These are phyloP conservation scores for Origma solitaria DNA, from an alignment of 2,113 vertebrate species.

Conservation along the genomic window DNA sequence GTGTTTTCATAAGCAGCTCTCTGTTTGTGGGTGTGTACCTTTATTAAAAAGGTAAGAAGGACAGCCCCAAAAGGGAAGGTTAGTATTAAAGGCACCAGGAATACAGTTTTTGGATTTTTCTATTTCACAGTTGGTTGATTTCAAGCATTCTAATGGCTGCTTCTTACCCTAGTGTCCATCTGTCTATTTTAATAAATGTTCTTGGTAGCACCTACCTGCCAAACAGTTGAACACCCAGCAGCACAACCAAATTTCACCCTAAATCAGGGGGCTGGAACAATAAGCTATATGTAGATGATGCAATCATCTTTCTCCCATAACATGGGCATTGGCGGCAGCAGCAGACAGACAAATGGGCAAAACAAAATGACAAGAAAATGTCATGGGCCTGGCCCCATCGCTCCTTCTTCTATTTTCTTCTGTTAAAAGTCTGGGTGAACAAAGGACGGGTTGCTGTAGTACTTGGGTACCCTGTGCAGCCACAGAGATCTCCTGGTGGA, in stretches of 20 bases:
- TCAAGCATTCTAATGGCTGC: conserved; percentile 57
- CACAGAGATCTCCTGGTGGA: background rate
- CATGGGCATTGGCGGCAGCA: conserved; percentile 34
- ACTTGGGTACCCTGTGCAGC: background rate
- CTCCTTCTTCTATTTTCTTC: background rate
- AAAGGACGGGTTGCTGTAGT: background rate
- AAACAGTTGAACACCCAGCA: background rate
- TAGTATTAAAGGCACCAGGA: conserved; percentile 23
- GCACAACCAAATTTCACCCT: conserved; percentile 16
- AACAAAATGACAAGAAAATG: background rate
- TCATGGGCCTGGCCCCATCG: background rate
- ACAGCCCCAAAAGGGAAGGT: background rate
- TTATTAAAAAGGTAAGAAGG: background rate
- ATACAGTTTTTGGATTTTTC: conserved; percentile 65
- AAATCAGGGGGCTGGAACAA: background rate
- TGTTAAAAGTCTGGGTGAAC: background rate
- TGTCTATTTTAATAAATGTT: conserved; percentile 62
- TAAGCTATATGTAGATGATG: background rate
- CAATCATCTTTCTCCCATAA: conserved; percentile 1
- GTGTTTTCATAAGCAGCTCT: background rate
- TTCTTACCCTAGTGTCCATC: conserved; percentile 40
- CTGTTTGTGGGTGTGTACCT: background rate
- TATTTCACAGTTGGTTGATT: conserved; percentile 67
- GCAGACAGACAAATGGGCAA: conserved; percentile 9
- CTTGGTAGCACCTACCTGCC: conserved; percentile 50